Evolutionary conservation across 2,113 vertebrate genomes (phyloP), one percentile per base, ranked within the genome.

Genomic region (Malurus alboscapulatus): DNA sequence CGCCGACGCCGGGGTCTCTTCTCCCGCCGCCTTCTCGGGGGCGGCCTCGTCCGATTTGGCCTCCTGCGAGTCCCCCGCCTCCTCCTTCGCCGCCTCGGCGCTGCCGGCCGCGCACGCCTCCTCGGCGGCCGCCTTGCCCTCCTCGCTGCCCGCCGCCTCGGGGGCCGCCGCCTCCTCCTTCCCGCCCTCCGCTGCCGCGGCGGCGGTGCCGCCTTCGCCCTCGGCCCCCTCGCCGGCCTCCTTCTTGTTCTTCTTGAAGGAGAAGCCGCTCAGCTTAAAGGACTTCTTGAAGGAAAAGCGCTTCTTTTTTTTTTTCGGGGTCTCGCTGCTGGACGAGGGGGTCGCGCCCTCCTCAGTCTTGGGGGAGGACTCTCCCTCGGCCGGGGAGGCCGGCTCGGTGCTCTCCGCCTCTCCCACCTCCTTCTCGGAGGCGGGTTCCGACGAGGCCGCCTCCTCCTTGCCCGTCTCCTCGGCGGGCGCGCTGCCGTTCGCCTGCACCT

Each of bases 271-370:
- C 38, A 99, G 97, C 97, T 99, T 99, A 98, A 99, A 99, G 2
- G 99, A 99, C 93, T 99, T 99, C 96, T 99, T 99, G 97, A 99
- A 99, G 94, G 99, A 99, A 97, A 99, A 99, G 84, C 98, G 97
- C 97, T 99, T 99, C 97, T 99, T 99, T 97, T 99, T 99, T 98
- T 99, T 99, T 98, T 99, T 99, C 40, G 98, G 99, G 72, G 99
- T 99, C 93, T 99, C 99, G 48, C 93, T 98, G 96, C 98, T 99
- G 93, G 99, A 98, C 53, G 98, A 96, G 17, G 98, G 66, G 93
- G 97, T 97, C 19, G 97, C 97, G 25, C 97, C 97, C 86, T 98
- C 98, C 79, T 98, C 98, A 27, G 97, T 95, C 87, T 98, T 98
- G 47, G 97, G 96, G 14, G 97, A 96, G 29, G 97, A 95, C n/a